A percentile compares a stretch with the other conserved stretches of the same genome.
These are phyloP conservation scores for Piaya cayana DNA, from an alignment of 2,113 vertebrate genomes.

Conservation along the genomic window DNA sequence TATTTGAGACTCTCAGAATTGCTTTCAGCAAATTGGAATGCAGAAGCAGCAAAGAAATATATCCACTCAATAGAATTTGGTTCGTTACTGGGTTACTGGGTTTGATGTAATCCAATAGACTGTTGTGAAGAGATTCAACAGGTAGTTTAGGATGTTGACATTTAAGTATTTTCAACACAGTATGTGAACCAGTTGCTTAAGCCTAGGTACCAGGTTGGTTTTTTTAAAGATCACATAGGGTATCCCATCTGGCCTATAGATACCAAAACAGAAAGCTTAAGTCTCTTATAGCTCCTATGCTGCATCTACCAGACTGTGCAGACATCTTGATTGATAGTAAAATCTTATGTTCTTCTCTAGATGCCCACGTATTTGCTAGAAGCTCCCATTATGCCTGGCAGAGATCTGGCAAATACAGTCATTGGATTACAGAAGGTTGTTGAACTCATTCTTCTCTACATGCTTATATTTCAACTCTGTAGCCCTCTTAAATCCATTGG, in stretches of 20 bases:
- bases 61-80: neutral
- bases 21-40: neutral
- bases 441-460: neutral
- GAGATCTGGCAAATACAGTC: neutral
- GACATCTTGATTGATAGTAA: neutral
- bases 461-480: fast-evolving
- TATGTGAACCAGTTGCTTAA: neutral
- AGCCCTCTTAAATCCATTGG: neutral
- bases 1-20: neutral
- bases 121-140: neutral
- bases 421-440: neutral
- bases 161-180: neutral
- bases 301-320: neutral
- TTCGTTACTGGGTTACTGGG: neutral
- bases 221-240: neutral
- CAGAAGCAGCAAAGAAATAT: neutral
- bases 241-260: neutral
- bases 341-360: neutral
- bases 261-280: neutral
- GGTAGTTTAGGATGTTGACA: neutral
- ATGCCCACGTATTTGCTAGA: neutral
- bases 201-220: fast-evolving
- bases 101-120: neutral
- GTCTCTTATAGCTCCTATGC: neutral
- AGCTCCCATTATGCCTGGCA: neutral